Conservation (phyloP, 2,797 vertebrate species). For the Mallotus villosus region DNA sequence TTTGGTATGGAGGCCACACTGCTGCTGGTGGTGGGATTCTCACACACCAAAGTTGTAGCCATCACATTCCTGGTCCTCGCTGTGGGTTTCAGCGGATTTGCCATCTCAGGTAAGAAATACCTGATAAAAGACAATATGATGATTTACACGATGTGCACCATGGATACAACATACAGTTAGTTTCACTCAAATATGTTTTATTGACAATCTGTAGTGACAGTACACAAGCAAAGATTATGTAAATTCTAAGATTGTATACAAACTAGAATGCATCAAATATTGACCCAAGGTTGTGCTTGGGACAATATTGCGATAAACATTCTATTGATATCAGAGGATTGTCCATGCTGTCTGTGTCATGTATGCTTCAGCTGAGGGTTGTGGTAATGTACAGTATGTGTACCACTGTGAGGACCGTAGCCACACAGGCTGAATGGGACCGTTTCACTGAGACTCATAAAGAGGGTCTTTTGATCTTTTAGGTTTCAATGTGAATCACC, state of each 20-base stretch:
- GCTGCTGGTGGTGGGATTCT: slow-evolving; percentile 88
- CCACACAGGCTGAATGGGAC: neutral
- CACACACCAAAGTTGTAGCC: slow-evolving; percentile 85
- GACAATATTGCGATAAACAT: too few relatives aligned
- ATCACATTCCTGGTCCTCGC: slow-evolving; percentile 89
- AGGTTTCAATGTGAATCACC: slow-evolving; percentile 85
- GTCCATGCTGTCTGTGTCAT: too few relatives aligned
- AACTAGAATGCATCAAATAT: too few relatives aligned
- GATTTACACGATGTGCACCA: neutral
- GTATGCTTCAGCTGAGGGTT: too few relatives aligned
- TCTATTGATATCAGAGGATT: too few relatives aligned
- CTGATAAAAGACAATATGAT: slow-evolving; percentile 23
- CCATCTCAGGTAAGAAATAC: slow-evolving; percentile 83
- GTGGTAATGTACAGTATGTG: too few relatives aligned
- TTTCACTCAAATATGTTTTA: neutral
- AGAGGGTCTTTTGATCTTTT: slow-evolving; percentile 10
- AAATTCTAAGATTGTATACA: too few relatives aligned
- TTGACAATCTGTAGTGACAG: too few relatives aligned
- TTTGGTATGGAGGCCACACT: slow-evolving; percentile 94
- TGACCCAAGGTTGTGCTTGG: too few relatives aligned
- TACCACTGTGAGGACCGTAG: neutral
- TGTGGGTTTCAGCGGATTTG: slow-evolving; percentile 92
- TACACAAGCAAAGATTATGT: too few relatives aligned
- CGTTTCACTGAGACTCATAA: neutral
- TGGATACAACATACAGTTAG: too few relatives aligned